Conservation (phyloP, 2,113 vertebrate species). For the Leptosomus discolor region DNA sequence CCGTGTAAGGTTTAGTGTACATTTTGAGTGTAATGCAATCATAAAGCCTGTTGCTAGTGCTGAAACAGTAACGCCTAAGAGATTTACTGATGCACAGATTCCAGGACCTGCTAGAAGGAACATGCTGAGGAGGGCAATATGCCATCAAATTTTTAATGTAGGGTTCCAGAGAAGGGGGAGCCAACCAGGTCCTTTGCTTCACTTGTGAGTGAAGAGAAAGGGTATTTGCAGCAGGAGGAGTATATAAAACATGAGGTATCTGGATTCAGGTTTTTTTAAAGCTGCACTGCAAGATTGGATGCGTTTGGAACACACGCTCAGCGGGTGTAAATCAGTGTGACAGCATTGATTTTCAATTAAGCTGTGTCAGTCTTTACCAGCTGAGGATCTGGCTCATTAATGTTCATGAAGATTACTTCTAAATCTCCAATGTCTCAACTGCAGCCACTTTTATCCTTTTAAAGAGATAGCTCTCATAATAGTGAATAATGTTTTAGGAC, state of each 20-base stretch:
- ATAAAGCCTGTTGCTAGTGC: not conserved
- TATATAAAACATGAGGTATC: accelerated
- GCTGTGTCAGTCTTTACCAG: not conserved
- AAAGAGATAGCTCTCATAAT: not conserved
- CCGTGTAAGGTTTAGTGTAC: not conserved
- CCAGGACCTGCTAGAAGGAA: not conserved
- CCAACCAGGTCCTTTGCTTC: not conserved
- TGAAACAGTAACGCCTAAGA: not conserved
- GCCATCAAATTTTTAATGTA: accelerated
- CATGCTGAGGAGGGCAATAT: not conserved
- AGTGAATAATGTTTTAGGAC: not conserved
- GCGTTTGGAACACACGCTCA: not conserved
- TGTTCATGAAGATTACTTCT: not conserved
- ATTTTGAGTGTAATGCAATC: not conserved
- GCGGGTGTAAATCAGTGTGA: not conserved
- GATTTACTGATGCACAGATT: not conserved
- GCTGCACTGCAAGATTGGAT: not conserved
- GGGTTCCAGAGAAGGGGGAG: not conserved
- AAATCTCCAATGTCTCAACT: not conserved
- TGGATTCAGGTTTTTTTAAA: not conserved
- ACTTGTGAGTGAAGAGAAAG: not conserved
- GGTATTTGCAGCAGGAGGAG: not conserved
- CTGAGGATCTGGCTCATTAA: not conserved
- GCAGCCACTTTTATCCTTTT: not conserved
- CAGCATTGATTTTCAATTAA: not conserved